Conservation (phyloP, 1,140 invertebrate species). For the Cylas formicarius region DNA sequence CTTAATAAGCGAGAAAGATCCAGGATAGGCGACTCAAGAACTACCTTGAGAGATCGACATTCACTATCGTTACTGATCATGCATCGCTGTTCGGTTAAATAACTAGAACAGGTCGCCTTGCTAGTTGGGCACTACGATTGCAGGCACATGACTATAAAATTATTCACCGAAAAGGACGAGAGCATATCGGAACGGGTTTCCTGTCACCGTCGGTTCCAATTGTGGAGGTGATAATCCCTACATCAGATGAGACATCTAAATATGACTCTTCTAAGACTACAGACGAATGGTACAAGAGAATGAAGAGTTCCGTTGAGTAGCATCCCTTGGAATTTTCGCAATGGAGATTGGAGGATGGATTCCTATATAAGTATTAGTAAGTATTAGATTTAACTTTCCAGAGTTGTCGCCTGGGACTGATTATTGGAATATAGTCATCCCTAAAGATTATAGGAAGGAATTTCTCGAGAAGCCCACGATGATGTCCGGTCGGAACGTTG, state of each 20-base stretch:
- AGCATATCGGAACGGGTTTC: slow-evolving; percentile 13
- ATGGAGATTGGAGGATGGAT: neutral
- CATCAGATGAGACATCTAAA: no score
- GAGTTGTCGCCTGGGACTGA: neutral
- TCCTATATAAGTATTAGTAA: slow-evolving; percentile 4
- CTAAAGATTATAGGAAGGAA: slow-evolving; percentile 9
- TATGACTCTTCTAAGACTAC: neutral
- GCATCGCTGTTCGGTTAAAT: slow-evolving; percentile 38
- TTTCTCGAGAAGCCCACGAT: slow-evolving; percentile 21
- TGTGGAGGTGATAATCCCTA: neutral
- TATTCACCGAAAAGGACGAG: neutral
- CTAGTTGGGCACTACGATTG: slow-evolving; percentile 1
- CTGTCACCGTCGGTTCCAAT: slow-evolving; percentile 3
- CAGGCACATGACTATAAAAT: neutral
- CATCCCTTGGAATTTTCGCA: no score
- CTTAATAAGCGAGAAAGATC: slow-evolving; percentile 35
- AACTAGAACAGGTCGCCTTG: slow-evolving; percentile 26
- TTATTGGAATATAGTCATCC: slow-evolving; percentile 32
- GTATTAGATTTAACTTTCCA: slow-evolving; percentile 2
- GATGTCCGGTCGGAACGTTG: slow-evolving; percentile 9
- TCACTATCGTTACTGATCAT: slow-evolving; percentile 43
- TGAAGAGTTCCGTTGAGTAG: neutral
- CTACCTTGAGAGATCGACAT: slow-evolving; percentile 41
- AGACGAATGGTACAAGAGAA: slow-evolving; percentile 1
- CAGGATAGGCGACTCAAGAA: slow-evolving; percentile 33